Percentiles rank a stretch among this genome's conserved stretches.
Conservation (phyloP, 2,888 invertebrate genomes). For the Maniola hyperantus region DNA sequence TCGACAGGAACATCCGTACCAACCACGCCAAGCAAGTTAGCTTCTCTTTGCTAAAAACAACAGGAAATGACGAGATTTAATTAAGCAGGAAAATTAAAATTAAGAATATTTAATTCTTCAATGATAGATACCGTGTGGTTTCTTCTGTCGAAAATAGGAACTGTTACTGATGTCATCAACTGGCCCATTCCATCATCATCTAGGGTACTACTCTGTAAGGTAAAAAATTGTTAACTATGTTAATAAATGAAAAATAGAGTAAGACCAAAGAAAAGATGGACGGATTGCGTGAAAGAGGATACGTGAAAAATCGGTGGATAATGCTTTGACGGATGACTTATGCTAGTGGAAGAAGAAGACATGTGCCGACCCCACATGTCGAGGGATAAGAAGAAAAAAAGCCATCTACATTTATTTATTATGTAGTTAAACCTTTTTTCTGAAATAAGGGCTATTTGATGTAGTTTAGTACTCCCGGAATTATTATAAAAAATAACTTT, state of each 20-base stretch:
- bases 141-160: conserved; percentile 96
- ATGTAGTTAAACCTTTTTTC: background rate
- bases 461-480: background rate
- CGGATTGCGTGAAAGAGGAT: too few relatives aligned
- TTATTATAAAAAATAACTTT: background rate
- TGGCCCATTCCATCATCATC: conserved; percentile 88
- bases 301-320: too few relatives aligned
- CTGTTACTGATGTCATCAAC: conserved; percentile 95
- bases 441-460: background rate
- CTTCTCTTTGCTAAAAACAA: conserved; percentile 88
- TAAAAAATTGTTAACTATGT: background rate
- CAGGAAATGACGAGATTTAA: background rate
- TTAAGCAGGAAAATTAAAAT: background rate
- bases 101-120: background rate
- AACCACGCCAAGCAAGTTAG: conserved; percentile 97
- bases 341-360: too few relatives aligned
- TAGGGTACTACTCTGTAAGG: conserved; percentile 85
- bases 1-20: conserved; percentile 98
- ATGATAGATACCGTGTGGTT: conserved; percentile 87
- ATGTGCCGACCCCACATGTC: background rate
- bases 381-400: background rate
- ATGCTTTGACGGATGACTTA: too few relatives aligned
- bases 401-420: background rate
- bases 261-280: too few relatives aligned
- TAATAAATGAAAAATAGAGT: too few relatives aligned